Evolutionary conservation across 2,113 vertebrate species (phyloP).

Genomic region (Panurus biarmicus): DNA sequence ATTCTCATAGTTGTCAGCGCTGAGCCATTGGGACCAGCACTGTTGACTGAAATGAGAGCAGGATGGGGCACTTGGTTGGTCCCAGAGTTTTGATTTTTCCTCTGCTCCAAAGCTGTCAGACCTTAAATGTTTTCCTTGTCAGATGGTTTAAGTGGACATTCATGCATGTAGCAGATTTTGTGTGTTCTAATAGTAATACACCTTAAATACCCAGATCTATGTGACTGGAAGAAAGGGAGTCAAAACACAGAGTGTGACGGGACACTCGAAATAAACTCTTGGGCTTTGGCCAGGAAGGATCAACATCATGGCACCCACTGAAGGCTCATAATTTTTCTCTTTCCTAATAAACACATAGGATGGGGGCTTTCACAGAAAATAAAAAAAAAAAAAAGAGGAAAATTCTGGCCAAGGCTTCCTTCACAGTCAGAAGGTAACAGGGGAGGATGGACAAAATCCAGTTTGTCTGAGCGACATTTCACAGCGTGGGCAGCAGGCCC

Average conservation of each 20-base stretch:
- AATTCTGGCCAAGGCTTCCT: neutral
- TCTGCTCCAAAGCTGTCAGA: neutral
- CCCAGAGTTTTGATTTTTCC: neutral
- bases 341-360: neutral
- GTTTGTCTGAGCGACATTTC: neutral
- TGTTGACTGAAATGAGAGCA: neutral
- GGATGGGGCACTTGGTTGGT: neutral
- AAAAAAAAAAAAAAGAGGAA: neutral
- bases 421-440: neutral
- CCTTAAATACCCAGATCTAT: neutral
- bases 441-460: neutral
- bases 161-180: neutral
- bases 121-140: neutral
- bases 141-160: neutral
- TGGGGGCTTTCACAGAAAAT: neutral
- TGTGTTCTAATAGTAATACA: neutral
- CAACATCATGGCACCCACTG: neutral
- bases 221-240: neutral
- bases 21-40: neutral
- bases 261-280: neutral
- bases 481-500: neutral
- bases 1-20: constrained; percentile 19
- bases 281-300: neutral
- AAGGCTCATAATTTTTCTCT: neutral
- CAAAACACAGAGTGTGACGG: neutral